phyloP scores from a whole-genome alignment of 1,140 invertebrate species.

The Ericerus pela region DNA sequence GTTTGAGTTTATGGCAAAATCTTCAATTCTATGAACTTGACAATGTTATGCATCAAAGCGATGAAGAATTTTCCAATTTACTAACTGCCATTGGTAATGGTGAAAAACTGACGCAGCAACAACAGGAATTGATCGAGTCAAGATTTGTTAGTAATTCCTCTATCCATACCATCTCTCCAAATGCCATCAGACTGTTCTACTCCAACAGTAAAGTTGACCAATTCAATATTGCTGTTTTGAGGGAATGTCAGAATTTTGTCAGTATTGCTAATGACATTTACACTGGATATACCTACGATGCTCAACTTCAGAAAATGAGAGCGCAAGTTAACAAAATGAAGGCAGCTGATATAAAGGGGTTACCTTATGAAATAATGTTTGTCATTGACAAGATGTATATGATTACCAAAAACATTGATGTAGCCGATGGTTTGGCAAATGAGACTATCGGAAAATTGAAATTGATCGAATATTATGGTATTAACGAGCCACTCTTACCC shows the following conservation, averaged over 20 bases:
- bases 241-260: background rate
- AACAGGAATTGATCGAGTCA: background rate
- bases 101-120: background rate
- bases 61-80: background rate
- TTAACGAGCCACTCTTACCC: too few species aligned
- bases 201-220: background rate
- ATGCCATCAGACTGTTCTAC: background rate
- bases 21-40: conserved; percentile 15
- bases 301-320: background rate
- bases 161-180: background rate
- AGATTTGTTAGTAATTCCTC: background rate
- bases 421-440: conserved; percentile 5
- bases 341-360: background rate
- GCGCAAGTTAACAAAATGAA: background rate
- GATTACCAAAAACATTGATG: too few species aligned
- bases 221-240: conserved; percentile 2
- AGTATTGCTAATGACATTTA: background rate
- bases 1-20: conserved; percentile 15
- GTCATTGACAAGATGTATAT: background rate
- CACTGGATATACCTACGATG: background rate
- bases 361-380: background rate
- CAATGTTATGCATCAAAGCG: conserved; percentile 8
- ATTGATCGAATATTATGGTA: too few species aligned
- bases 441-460: background rate
- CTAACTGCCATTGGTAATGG: conserved; percentile 2